A percentile compares a stretch with the other conserved stretches of the same genome.
phyloP scores from a whole-genome alignment of 2,113 vertebrate genomes.

The Syrmaticus mikado region DNA sequence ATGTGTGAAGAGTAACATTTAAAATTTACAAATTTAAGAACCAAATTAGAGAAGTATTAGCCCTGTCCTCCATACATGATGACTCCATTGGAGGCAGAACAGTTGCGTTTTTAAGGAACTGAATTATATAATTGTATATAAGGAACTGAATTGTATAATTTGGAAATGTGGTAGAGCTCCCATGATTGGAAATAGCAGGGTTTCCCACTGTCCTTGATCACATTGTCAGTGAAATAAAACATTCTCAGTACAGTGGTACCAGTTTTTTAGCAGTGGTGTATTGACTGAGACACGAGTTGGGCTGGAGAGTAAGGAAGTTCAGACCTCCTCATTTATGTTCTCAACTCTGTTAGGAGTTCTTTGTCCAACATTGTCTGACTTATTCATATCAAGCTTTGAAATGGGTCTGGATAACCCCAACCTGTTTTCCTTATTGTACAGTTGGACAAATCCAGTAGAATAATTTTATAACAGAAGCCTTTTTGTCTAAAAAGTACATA shows the following conservation, averaged over 20 bases:
- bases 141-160: not conserved
- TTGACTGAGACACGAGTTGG: not conserved
- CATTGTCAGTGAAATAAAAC: not conserved
- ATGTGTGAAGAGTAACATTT: not conserved
- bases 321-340: not conserved
- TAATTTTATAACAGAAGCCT: not conserved
- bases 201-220: not conserved
- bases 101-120: not conserved
- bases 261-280: not conserved
- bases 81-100: not conserved
- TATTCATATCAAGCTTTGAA: not conserved
- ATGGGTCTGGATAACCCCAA: not conserved
- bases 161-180: not conserved
- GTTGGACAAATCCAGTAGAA: not conserved
- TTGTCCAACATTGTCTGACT: not conserved
- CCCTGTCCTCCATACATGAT: not conserved
- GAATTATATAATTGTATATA: not conserved
- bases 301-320: not conserved
- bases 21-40: not conserved
- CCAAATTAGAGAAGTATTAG: not conserved
- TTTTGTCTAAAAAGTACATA: not conserved
- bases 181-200: not conserved
- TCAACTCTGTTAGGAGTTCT: not conserved
- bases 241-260: not conserved
- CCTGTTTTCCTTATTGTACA: not conserved